Percentiles rank a stretch among this genome's conserved stretches.
Conservation (phyloP, 2,113 vertebrate species). For the Trogon melanurus region DNA sequence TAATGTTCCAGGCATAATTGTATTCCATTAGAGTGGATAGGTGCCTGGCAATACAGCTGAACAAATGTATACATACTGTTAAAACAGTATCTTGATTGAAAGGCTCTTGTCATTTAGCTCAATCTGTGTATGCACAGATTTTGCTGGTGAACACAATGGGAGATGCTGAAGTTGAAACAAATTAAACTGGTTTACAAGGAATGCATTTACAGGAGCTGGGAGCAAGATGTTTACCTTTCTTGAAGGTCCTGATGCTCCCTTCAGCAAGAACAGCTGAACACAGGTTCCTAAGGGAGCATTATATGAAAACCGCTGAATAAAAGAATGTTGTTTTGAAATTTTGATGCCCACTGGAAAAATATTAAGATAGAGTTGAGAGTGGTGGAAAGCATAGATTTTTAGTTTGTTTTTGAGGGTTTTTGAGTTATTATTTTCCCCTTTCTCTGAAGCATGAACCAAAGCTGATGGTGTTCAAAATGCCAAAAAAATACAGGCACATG, state of each 20-base stretch:
- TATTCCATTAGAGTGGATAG: constrained; percentile 37
- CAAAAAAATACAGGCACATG: background rate
- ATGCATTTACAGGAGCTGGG: background rate
- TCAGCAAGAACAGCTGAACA: background rate
- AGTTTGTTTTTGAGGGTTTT: background rate
- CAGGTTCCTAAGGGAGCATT: background rate
- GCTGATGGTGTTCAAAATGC: background rate
- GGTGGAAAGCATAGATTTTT: background rate
- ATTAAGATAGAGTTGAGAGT: background rate
- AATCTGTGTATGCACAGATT: background rate
- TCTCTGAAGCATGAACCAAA: background rate
- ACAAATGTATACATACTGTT: background rate
- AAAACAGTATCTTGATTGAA: background rate
- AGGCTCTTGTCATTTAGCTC: constrained; percentile 3
- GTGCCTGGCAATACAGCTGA: constrained; percentile 50
- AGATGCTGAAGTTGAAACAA: background rate
- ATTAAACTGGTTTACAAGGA: background rate
- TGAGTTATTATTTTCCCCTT: background rate
- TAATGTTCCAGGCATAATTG: constrained; percentile 48
- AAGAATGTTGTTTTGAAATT: background rate
- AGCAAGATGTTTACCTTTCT: background rate
- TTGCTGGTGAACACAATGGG: background rate
- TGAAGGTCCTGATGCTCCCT: background rate
- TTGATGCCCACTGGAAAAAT: background rate
- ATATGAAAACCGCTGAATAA: background rate